Conservation (phyloP, 2,797 vertebrate species). For the Pangasius mekongensis region DNA sequence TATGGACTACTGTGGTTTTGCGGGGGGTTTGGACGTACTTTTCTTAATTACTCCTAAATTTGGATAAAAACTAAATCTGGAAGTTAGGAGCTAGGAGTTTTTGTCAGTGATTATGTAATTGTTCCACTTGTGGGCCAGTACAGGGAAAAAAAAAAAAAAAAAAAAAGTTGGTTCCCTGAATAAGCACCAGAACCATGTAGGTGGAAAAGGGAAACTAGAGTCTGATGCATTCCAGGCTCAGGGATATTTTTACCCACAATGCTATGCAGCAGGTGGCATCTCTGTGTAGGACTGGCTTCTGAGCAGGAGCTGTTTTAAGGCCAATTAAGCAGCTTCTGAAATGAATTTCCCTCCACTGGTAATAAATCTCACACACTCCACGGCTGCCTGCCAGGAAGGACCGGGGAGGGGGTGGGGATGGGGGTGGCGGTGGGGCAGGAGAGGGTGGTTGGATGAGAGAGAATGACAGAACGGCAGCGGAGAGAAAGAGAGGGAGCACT, state of each 20-base stretch:
- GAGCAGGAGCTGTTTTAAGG: constrained; percentile 81
- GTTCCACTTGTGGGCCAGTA: background rate
- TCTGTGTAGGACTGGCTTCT: constrained; percentile 64
- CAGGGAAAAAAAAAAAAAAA: background rate
- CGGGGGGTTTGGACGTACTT: background rate
- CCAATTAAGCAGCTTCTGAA: constrained; percentile 83
- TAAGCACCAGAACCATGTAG: constrained; percentile 8
- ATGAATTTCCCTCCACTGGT: constrained; percentile 81
- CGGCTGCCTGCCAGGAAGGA: constrained; percentile 62
- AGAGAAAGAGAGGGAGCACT: constrained; percentile 7
- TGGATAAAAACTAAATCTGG: background rate
- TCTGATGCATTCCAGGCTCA: background rate
- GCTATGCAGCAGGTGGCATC: constrained; percentile 29
- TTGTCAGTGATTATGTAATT: constrained; percentile 7
- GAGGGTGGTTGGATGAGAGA: constrained; percentile 12
- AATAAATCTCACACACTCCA: constrained; percentile 71
- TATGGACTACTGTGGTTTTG: too few relatives aligned
- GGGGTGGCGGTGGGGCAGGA: constrained; percentile 52
- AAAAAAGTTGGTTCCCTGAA: background rate
- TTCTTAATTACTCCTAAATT: background rate
- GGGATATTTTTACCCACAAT: constrained; percentile 37
- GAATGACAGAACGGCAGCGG: background rate
- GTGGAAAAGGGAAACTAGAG: constrained; percentile 1
- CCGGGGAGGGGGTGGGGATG: constrained; percentile 61
- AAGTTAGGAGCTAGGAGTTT: background rate